A percentile compares a stretch with the other conserved stretches of the same genome.
phyloP scores from a whole-genome alignment of 1,140 invertebrate species.

The Lysiphlebus fabarum region DNA sequence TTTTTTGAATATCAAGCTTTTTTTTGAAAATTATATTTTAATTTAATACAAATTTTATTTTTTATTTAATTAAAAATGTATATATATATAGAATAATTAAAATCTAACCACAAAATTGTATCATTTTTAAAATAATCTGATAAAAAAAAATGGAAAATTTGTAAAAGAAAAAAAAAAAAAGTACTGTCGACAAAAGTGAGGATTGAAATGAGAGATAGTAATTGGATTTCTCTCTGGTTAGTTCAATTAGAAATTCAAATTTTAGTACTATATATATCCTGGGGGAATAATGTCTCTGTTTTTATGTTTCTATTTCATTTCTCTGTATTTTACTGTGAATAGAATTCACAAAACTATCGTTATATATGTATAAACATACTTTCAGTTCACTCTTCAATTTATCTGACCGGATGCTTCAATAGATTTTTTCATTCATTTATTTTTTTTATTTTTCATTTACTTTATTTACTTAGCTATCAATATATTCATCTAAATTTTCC shows the following conservation, averaged over 20 bases:
- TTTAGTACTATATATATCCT: conserved; percentile 22
- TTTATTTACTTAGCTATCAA: too few species aligned
- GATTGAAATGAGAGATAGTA: conserved; percentile 25
- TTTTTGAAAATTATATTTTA: too few species aligned
- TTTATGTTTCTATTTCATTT: neutral
- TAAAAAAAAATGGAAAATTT: too few species aligned
- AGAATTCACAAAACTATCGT: neutral
- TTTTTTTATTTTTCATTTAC: conserved; percentile 21
- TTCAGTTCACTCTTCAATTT: conserved; percentile 3
- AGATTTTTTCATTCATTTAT: conserved; percentile 34
- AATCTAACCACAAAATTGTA: too few species aligned
- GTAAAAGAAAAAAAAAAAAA: too few species aligned
- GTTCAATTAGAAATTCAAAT: conserved; percentile 48
- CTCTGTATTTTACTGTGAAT: neutral
- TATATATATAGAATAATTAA: too few species aligned
- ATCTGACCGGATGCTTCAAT: conserved; percentile 23
- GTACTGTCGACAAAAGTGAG: neutral
- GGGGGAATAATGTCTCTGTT: neutral
- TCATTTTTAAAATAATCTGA: too few species aligned
- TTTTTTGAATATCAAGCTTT: too few species aligned
- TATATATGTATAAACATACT: too few species aligned
- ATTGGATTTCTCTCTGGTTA: conserved; percentile 39
- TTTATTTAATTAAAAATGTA: too few species aligned
- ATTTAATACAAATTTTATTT: too few species aligned
- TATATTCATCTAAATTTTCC: too few species aligned